Evolutionary conservation across 2,113 vertebrate genomes (phyloP).

Genomic region (Phasianus colchicus): DNA sequence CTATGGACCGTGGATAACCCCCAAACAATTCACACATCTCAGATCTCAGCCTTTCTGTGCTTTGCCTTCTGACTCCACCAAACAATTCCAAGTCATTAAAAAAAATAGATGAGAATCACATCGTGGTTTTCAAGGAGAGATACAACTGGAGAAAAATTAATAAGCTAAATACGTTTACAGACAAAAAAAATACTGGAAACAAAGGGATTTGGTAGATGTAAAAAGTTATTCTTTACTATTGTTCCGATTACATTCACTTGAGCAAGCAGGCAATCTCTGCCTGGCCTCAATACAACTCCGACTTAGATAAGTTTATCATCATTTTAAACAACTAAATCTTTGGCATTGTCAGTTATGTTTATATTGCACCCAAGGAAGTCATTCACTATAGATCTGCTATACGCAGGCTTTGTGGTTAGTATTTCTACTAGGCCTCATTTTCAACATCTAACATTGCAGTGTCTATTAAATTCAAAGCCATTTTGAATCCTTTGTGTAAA

Average conservation of each 20-base stretch:
- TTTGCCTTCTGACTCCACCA: not conserved
- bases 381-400: not conserved
- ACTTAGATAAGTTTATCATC: not conserved
- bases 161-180: not conserved
- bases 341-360: not conserved
- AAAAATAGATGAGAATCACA: not conserved
- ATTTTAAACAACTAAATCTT: constrained; percentile 11
- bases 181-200: not conserved
- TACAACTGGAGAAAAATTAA: not conserved
- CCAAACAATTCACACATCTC: not conserved
- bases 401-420: not conserved
- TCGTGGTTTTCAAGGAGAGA: not conserved
- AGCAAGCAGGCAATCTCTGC: not conserved
- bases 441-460: not conserved
- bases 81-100: not conserved
- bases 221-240: not conserved
- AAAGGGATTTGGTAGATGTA: not conserved
- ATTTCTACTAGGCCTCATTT: not conserved
- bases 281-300: not conserved
- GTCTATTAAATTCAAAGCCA: not conserved
- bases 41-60: not conserved
- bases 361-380: not conserved
- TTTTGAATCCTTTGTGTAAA: not conserved
- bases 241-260: not conserved
- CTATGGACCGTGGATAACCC: not conserved